Conservation (phyloP, 2,113 vertebrate species). For the Hemichromis elongatus region DNA sequence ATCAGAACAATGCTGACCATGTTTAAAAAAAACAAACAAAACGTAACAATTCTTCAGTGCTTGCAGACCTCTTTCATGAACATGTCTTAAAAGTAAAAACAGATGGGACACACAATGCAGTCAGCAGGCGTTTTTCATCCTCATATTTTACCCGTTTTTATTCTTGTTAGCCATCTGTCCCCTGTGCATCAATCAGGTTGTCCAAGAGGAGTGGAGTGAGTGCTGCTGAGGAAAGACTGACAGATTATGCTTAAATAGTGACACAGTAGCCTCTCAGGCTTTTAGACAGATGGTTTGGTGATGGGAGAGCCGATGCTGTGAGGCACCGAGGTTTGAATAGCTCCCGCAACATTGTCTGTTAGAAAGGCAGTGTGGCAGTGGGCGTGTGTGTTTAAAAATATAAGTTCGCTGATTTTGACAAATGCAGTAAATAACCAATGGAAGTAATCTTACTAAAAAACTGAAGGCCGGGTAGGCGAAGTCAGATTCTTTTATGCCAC, state of each 20-base stretch:
- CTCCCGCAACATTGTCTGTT: background rate
- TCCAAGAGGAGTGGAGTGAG: background rate
- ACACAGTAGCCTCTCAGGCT: conserved; percentile 18
- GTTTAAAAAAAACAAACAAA: background rate
- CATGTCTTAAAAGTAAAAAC: background rate
- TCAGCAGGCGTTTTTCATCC: background rate
- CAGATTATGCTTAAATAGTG: conserved; percentile 15
- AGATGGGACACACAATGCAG: background rate
- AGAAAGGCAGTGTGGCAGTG: background rate
- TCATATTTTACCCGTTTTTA: conserved; percentile 11
- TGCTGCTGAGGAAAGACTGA: conserved; percentile 3
- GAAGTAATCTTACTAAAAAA: background rate
- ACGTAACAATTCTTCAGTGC: background rate
- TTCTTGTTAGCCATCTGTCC: background rate
- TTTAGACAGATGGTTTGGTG: conserved; percentile 13
- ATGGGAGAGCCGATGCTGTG: background rate
- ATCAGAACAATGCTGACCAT: background rate
- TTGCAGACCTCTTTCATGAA: background rate
- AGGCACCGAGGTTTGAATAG: background rate
- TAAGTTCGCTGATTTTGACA: background rate
- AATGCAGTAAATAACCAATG: no score
- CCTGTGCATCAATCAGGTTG: background rate
- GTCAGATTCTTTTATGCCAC: background rate
- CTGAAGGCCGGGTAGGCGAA: background rate
- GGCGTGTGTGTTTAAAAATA: background rate